phyloP scores from a whole-genome alignment of 2,888 invertebrate species.

The Pyrrhosoma nymphula region DNA sequence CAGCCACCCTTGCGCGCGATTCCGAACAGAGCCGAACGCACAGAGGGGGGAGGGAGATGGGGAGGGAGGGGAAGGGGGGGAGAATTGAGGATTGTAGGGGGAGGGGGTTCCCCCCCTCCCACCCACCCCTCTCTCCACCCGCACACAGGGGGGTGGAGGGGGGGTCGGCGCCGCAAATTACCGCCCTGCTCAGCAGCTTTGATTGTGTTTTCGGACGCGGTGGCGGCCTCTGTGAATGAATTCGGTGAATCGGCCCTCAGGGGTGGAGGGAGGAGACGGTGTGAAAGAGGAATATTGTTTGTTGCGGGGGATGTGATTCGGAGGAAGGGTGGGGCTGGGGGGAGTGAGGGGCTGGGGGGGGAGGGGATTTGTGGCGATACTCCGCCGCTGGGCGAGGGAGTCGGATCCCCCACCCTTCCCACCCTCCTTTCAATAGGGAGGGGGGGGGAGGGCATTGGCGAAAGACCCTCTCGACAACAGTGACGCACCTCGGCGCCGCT shows the following conservation, averaged over 20 bases:
- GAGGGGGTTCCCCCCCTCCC: neutral
- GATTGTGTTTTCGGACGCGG: slow-evolving; percentile 12
- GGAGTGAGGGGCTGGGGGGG: too few species aligned
- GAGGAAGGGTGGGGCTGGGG: too few species aligned
- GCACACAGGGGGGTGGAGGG: neutral
- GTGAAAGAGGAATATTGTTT: too few species aligned
- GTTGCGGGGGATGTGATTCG: too few species aligned
- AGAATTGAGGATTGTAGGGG: too few species aligned
- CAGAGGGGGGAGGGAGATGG: neutral
- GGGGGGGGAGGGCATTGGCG: too few species aligned
- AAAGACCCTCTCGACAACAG: too few species aligned
- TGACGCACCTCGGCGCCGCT: neutral
- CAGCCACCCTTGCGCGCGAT: too few species aligned
- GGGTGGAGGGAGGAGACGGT: neutral
- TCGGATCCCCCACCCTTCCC: neutral
- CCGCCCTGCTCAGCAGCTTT: neutral
- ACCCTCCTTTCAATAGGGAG: neutral
- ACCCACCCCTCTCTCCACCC: neutral
- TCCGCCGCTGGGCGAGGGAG: too few species aligned
- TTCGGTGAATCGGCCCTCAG: neutral
- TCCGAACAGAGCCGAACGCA: too few species aligned
- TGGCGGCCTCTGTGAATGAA: neutral
- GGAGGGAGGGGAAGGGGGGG: too few species aligned
- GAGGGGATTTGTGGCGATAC: neutral
- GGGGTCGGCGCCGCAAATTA: neutral